These are phyloP conservation scores for Himantopus leucocephalus DNA, from an alignment of 2,113 vertebrate genomes.

Conservation along the genomic window DNA sequence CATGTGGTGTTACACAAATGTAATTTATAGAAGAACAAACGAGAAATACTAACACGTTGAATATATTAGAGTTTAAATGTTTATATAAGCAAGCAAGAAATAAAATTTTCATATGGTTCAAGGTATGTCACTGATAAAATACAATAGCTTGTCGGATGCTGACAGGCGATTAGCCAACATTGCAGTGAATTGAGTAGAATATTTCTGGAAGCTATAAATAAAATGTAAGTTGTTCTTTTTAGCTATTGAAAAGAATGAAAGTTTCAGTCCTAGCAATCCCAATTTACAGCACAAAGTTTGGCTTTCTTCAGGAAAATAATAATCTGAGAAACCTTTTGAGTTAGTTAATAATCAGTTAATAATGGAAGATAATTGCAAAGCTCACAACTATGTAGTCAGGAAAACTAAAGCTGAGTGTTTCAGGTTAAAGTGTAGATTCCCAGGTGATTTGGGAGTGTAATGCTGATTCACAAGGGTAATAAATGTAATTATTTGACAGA, in stretches of 20 bases:
- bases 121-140: neutral
- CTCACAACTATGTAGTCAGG: neutral
- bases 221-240: slow-evolving; percentile 49
- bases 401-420: slow-evolving; percentile 11
- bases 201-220: slow-evolving; percentile 57
- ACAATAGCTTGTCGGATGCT: neutral
- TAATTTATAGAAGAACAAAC: neutral
- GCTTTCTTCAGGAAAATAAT: slow-evolving; percentile 34
- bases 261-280: slow-evolving; percentile 44
- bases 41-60: neutral
- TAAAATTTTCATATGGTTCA: neutral
- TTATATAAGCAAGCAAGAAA: neutral
- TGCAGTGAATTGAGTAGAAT: neutral
- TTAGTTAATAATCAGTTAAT: slow-evolving; percentile 50
- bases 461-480: neutral
- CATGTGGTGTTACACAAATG: neutral
- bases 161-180: slow-evolving; percentile 9
- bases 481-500: neutral
- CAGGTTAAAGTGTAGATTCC: neutral
- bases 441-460: neutral
- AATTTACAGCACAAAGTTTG: slow-evolving; percentile 11
- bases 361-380: slow-evolving; percentile 46
- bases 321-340: slow-evolving; percentile 31
- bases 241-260: slow-evolving; percentile 35
- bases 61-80: neutral